phyloP scores from a whole-genome alignment of 2,797 vertebrate species.

The Micrastur ruficollis region DNA sequence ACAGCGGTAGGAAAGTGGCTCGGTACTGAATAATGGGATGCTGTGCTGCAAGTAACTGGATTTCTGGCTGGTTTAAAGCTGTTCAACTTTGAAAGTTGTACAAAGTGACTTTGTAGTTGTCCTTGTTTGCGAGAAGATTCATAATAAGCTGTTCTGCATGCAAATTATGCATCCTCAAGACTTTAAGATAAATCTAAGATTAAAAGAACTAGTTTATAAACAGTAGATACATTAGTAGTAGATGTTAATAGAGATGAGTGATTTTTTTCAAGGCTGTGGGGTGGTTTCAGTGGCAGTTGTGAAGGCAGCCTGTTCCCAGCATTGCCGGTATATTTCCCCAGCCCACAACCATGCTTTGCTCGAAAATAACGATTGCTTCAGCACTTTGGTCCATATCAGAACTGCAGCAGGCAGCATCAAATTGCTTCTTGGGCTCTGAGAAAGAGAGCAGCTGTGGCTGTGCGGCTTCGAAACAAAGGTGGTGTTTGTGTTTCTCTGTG shows the following conservation, averaged over 20 bases:
- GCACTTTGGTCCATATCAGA: rapidly evolving
- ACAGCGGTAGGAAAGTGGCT: neutral
- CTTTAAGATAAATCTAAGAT: neutral
- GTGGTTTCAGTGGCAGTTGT: neutral
- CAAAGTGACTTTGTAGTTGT: neutral
- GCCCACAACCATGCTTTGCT: neutral
- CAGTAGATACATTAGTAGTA: neutral
- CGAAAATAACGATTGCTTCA: rapidly evolving
- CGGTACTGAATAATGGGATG: neutral
- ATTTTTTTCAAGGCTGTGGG: neutral
- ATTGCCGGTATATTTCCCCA: neutral
- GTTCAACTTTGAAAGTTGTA: neutral
- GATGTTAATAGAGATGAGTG: neutral
- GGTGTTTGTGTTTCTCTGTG: rapidly evolving
- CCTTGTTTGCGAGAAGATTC: neutral
- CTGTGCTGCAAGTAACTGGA: neutral
- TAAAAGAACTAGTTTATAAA: neutral
- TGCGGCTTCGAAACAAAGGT: neutral
- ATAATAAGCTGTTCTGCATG: neutral
- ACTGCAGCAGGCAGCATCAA: neutral
- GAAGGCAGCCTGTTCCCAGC: neutral
- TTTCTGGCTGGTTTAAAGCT: neutral
- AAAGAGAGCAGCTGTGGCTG: neutral
- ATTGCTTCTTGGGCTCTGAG: neutral
- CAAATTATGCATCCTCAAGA: neutral